phyloP scores from a whole-genome alignment of 2,888 invertebrate species.

The Ametastegia equiseti region DNA sequence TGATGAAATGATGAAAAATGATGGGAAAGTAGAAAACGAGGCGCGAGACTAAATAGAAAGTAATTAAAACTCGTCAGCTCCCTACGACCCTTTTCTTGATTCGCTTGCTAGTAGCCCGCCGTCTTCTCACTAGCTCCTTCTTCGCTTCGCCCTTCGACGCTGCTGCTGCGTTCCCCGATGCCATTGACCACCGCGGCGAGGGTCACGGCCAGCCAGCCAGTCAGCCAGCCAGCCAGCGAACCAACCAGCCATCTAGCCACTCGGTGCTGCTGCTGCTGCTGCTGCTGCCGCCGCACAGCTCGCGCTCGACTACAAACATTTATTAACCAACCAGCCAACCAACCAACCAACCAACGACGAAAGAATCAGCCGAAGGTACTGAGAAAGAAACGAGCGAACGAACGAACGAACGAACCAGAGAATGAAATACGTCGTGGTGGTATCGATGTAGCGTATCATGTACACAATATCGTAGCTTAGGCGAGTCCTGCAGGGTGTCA shows the following conservation, averaged over 20 bases:
- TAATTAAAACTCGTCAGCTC: neutral
- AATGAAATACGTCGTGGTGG: neutral
- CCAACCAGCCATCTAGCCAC: constrained; percentile 16
- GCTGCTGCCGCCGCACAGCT: too few relatives aligned
- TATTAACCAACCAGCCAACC: neutral
- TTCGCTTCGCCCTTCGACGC: constrained; percentile 26
- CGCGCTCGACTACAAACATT: constrained; percentile 23
- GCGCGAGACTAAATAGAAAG: neutral
- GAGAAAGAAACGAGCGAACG: too few relatives aligned
- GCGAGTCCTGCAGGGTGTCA: too few relatives aligned
- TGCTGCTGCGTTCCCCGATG: constrained; percentile 41
- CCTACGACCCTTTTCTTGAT: constrained; percentile 17
- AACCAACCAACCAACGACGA: neutral
- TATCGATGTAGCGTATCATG: neutral
- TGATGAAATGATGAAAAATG: neutral
- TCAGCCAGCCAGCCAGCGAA: constrained; percentile 14
- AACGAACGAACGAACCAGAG: neutral
- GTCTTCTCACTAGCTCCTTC: too few relatives aligned
- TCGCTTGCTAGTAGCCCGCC: neutral
- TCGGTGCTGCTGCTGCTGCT: constrained; percentile 22
- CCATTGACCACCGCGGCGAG: constrained; percentile 43
- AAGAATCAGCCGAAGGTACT: too few relatives aligned
- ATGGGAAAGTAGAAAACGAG: neutral
- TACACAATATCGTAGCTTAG: too few relatives aligned
- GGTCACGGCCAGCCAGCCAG: constrained; percentile 33